These are phyloP conservation scores for Polymixis lichenea DNA, from an alignment of 2,888 invertebrate genomes.

Conservation along the genomic window DNA sequence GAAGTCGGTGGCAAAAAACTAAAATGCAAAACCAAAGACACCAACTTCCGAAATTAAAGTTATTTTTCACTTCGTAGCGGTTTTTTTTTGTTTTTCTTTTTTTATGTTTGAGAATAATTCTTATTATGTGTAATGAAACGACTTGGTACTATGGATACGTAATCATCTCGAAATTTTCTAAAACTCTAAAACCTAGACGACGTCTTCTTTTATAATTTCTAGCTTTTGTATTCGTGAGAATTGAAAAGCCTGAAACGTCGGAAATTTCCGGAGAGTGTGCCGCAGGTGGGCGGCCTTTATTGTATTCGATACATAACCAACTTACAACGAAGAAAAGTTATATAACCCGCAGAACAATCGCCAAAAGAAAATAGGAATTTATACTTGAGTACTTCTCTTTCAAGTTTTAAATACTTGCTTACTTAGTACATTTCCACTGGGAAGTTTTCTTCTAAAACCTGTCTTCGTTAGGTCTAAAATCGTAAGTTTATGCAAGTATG, in stretches of 20 bases:
- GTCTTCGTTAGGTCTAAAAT: conserved; percentile 1
- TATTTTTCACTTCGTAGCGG: too few relatives aligned
- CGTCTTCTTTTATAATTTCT: not conserved
- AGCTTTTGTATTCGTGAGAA: conserved; percentile 28
- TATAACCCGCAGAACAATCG: conserved; percentile 12
- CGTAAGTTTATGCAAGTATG: not conserved
- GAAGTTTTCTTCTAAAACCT: not conserved
- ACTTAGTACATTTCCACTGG: not conserved
- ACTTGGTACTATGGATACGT: not conserved
- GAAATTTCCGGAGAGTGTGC: conserved; percentile 15
- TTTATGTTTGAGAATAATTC: not conserved
- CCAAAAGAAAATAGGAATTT: not conserved
- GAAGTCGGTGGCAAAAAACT: too few relatives aligned
- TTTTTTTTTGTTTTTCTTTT: too few relatives aligned
- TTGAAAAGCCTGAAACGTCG: conserved; percentile 14
- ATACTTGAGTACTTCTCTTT: not conserved
- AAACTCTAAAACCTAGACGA: not conserved
- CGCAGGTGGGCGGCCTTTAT: conserved; percentile 39
- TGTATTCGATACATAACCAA: conserved; percentile 23
- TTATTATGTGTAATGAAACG: not conserved
- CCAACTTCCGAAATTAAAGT: too few relatives aligned
- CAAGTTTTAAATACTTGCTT: not conserved
- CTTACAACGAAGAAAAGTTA: conserved; percentile 25
- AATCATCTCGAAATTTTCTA: conserved; percentile 7
- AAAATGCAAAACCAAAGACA: too few relatives aligned